Percentiles rank a stretch among this genome's conserved stretches.
Evolutionary conservation across 2,888 invertebrate genomes (phyloP).

Genomic region (Melieria omissa): DNA sequence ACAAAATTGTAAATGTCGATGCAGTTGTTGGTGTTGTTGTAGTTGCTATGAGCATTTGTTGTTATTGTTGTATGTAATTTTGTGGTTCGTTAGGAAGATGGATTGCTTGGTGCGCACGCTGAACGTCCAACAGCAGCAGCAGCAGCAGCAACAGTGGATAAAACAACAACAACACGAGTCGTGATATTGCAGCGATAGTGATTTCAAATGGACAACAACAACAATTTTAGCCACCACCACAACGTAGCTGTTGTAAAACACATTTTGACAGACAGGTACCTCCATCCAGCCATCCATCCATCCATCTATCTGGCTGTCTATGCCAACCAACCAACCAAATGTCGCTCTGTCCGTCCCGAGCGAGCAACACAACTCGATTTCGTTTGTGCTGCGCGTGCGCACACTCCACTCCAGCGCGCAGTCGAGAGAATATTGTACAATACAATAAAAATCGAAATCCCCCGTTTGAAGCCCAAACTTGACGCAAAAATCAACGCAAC

Average conservation of each 20-base stretch:
- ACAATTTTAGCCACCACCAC: neutral
- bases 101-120: neutral
- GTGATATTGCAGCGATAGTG: conserved; percentile 22
- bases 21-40: neutral
- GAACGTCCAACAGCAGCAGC: neutral
- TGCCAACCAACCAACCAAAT: neutral
- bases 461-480: too few relatives aligned
- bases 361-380: too few relatives aligned
- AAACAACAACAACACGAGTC: neutral
- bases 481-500: too few relatives aligned
- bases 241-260: conserved; percentile 27
- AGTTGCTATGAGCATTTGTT: neutral
- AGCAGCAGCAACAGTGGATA: neutral
- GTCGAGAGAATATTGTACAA: too few relatives aligned
- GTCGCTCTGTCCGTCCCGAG: too few relatives aligned
- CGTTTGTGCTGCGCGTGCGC: too few relatives aligned
- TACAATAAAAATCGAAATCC: too few relatives aligned
- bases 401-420: too few relatives aligned
- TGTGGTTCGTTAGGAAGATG: conserved; percentile 2
- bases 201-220: conserved; percentile 6
- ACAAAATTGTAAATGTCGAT: too few relatives aligned
- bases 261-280: conserved; percentile 32
- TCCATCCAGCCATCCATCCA: conserved; percentile 21
- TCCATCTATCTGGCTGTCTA: neutral
- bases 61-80: neutral